phyloP scores from a whole-genome alignment of 2,888 invertebrate genomes.

The Eupithecia subumbrata region DNA sequence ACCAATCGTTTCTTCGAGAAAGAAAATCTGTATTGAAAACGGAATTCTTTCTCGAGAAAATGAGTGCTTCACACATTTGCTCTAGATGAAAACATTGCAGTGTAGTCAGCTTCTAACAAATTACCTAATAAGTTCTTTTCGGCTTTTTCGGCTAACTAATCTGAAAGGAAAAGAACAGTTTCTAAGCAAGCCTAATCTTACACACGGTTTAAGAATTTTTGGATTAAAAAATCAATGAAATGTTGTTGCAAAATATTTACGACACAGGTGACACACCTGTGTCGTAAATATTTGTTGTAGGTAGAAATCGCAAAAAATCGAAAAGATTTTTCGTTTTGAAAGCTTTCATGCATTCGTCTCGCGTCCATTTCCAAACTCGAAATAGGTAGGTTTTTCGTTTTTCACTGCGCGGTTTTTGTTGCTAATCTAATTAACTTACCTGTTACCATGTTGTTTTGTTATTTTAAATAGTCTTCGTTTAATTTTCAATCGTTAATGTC shows the following conservation, averaged over 20 bases:
- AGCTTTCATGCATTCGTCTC: neutral
- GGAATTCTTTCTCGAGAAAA: neutral
- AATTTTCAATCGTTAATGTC: neutral
- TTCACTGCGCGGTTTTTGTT: neutral
- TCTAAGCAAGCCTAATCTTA: neutral
- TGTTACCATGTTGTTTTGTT: neutral
- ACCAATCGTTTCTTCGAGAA: neutral
- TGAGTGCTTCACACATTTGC: neutral
- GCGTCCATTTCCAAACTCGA: neutral
- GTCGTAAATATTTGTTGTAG: no score
- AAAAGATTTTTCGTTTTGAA: neutral
- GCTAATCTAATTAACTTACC: neutral
- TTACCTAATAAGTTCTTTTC: neutral
- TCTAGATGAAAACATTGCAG: constrained; percentile 6
- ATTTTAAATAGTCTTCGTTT: neutral
- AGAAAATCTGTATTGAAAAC: neutral
- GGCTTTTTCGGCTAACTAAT: neutral
- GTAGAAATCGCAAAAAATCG: neutral
- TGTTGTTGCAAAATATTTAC: neutral
- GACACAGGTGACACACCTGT: neutral
- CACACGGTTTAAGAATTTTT: neutral
- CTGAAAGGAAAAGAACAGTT: neutral
- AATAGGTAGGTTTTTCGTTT: neutral
- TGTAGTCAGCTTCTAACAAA: neutral
- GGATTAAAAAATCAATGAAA: neutral